Base-by-base conservation (phyloP, 2,113 vertebrate genomes). In the Spermophilus dauricus region DNA sequence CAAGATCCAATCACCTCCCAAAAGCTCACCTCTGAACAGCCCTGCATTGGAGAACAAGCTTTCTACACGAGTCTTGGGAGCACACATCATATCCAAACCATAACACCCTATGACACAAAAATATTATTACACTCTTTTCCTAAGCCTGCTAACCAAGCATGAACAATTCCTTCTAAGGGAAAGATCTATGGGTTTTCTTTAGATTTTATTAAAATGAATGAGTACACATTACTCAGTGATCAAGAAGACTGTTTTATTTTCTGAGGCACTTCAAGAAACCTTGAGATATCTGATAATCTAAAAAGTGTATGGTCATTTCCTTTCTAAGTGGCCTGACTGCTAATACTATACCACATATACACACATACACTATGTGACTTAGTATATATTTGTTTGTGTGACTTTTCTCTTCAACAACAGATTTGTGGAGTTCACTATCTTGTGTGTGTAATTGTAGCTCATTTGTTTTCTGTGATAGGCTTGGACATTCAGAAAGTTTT, bases 141-240 rank as follows among this genome's bases (percentile, higher is more conserved):
- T 4, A 73, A 91, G 28, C 7, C 4, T 45, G 45, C 34, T 53
- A 65, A 63, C 30, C 8, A 82, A 63, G 37, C 8, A 34, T 56
- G 73, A 42, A 88, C 65, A 85, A 13, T 81, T 94, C 17, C 28
- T 1, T 86, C 61, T 76, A 39, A 32, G n/a, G n/a, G 39, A 96
- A 94, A n/a, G 12, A 9, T 42, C 11, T 28, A 13, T 70, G 28
- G 9, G 58, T 83, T 4, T 45, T 89, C 22, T 88, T 94, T 24
- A 73, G 12, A 70, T 84, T 95, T 85, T 88, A 76, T 96, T 32
- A 85, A 88, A 70, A 28, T 73, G 28, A 82, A 89, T 56, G 8
- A 63, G 4, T 83, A 20, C 37, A 61, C 78, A 73, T 77, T 78
- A 78, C n/a, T 63, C 56, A 87, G 28, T 86, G 26, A 84, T 61